phyloP scores from a whole-genome alignment of 2,797 vertebrate genomes.

The Aldrovandia affinis region DNA sequence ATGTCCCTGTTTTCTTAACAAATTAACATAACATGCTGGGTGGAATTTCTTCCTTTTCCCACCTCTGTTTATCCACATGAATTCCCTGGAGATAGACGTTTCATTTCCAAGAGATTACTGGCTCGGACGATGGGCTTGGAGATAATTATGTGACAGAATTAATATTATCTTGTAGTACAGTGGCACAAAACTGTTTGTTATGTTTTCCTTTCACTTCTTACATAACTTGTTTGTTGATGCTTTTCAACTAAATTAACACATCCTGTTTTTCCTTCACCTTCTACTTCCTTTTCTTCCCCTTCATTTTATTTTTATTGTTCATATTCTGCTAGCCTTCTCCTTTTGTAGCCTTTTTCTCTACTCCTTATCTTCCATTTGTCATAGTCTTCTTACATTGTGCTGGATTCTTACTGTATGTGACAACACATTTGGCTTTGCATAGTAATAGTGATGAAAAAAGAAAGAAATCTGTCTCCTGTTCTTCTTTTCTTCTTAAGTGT shows the following conservation, averaged over 20 bases:
- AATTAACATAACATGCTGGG: slow-evolving; percentile 53
- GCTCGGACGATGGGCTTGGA: slow-evolving; percentile 43
- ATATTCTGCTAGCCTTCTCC: not conserved
- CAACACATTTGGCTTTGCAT: not conserved
- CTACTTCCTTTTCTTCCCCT: not conserved
- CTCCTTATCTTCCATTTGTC: not conserved
- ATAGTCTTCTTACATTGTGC: not conserved
- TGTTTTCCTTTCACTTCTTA: slow-evolving; percentile 25
- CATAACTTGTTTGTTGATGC: slow-evolving; percentile 22
- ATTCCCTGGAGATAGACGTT: slow-evolving; percentile 50
- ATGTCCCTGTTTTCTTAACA: slow-evolving; percentile 56
- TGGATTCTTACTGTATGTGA: not conserved
- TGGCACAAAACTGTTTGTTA: slow-evolving; percentile 38
- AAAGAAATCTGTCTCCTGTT: too few relatives aligned
- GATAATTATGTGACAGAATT: slow-evolving; percentile 50
- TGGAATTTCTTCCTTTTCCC: slow-evolving; percentile 42
- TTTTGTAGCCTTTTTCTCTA: too few relatives aligned
- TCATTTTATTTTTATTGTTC: slow-evolving; percentile 16
- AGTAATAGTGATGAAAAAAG: not conserved
- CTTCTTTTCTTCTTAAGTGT: not conserved
- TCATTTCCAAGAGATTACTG: slow-evolving; percentile 50
- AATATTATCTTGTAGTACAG: slow-evolving; percentile 43
- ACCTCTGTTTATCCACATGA: slow-evolving; percentile 50
- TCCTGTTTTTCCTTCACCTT: not conserved
- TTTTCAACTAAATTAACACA: slow-evolving; percentile 7